A percentile compares a stretch with the other conserved stretches of the same genome.
phyloP scores from a whole-genome alignment of 2,888 invertebrate species.

The Cephonodes hylas region DNA sequence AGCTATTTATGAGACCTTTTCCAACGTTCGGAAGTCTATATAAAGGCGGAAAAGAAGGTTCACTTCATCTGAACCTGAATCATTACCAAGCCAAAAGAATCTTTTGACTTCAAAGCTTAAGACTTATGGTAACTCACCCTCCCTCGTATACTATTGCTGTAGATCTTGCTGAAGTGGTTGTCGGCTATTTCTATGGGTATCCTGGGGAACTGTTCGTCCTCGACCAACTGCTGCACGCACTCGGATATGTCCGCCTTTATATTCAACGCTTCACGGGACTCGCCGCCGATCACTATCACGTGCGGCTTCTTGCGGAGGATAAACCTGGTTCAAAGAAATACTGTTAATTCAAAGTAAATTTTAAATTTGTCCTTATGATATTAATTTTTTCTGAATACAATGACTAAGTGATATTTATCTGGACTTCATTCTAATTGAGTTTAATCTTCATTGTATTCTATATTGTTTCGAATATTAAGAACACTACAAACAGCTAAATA shows the following conservation, averaged over 20 bases:
- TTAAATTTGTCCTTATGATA: background rate
- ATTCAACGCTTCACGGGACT: slow-evolving; percentile 92
- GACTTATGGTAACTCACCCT: slow-evolving; percentile 64
- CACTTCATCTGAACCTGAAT: too few species aligned
- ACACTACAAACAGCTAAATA: too few species aligned
- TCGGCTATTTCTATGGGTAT: slow-evolving; percentile 96
- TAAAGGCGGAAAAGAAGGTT: too few species aligned
- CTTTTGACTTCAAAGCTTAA: too few species aligned
- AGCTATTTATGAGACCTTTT: background rate
- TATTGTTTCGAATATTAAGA: too few species aligned
- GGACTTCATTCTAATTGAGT: too few species aligned
- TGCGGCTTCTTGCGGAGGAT: slow-evolving; percentile 96
- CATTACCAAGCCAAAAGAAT: too few species aligned
- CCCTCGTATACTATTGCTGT: slow-evolving; percentile 94
- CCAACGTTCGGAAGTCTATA: too few species aligned
- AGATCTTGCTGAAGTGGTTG: slow-evolving; percentile 95
- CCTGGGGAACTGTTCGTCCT: slow-evolving; percentile 92
- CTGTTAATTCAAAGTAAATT: background rate
- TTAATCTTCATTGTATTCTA: too few species aligned
- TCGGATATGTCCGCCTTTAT: slow-evolving; percentile 89
- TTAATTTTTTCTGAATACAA: too few species aligned
- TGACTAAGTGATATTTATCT: too few species aligned
- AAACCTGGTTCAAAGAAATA: slow-evolving; percentile 80
- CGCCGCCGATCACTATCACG: slow-evolving; percentile 94
- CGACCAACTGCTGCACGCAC: slow-evolving; percentile 86